Base-by-base conservation (phyloP, 2,888 invertebrate species). In the Oscheius sp. region DNA sequence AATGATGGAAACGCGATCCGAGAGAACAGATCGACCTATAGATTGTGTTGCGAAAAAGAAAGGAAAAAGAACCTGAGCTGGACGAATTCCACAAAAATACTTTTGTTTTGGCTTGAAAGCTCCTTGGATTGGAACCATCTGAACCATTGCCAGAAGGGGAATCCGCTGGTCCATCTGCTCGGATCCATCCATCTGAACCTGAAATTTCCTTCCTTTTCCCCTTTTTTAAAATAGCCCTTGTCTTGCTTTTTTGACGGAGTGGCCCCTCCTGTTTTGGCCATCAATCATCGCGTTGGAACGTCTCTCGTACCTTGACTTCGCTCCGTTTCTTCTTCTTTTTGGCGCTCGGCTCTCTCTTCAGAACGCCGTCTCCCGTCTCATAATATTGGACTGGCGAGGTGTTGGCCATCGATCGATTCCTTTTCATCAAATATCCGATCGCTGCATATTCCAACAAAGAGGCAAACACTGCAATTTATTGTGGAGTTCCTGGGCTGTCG, bases 401-500 rank as follows among this genome's bases (percentile, higher is more conserved):
- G 15, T 69, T 72, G 10, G 75, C 69, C n/a, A 77, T 71, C 34
- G 63, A 73, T 52, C 78, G 71, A 61, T 73, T 76, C 10, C 80
- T 39, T 53, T 86, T 86, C 78, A 86, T 81, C 58, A 86, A 50
- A 70, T 84, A 86, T 15, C 86, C 86, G 29, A 86, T 82, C 4
- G 83, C 79, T 0, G 86, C 86, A 71, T 86, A 86, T 72, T 86
- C 86, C 50, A 86, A 57, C 23, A 86, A 73, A 27, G 82, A 81
- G 15, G 86, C 86, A 63, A 86, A 86, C 8, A 86, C 85, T 83
- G 70, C 45, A 83, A 37, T 58, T 37, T 15, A 6, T 6, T 34
- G 10, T 6, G 6, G 48, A 45, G 8, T 29, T 25, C 20, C 17
- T 20, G 37, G 29, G n/a, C n/a, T n/a, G n/a, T 69, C 74, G 69